Evolutionary conservation across 2,113 vertebrate genomes (phyloP), one percentile per base, ranked within the genome.

Genomic region (Labeo catla): DNA sequence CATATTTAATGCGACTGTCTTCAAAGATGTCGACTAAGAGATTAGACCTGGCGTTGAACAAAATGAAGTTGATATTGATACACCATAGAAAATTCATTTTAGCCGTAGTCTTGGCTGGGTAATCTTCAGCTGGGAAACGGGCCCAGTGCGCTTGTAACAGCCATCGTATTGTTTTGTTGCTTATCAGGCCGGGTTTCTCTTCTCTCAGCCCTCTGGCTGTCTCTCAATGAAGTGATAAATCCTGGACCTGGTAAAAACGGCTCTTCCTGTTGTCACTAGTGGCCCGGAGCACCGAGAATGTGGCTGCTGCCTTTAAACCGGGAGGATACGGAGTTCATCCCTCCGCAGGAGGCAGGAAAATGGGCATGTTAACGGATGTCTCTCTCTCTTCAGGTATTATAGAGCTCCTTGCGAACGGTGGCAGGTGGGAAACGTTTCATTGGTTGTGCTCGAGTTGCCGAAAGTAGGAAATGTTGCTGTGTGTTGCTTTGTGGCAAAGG

Each of bases 211-310:
- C 72, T 84, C 54, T 63, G 54, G 47, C 73, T 84, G 57, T 63
- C 54, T 76, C 83, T 63, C 79, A 47, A 49, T 65, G 43, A 81
- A 81, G 79, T 76, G 39, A 84, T 84, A 84, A 84, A 84, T 76
- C 57, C 54, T 76, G 80, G 83, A 34, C 39, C 54, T 61, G 72
- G 70, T 63, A 84, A 84, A 61, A 84, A 65, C 57, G 11, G 72
- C 43, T 76, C 72, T 36, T 76, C 83, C 57, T 36, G 28, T 52
- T 66, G 43, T 84, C 83, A 65, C 23, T 63, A 34, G 79, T 81
- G n/a, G 78, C 78, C 78, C 23, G 57, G 23, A 65, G 59, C n/a
- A 7, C 12, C 0, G 39, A 47, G 43, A 65, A 81, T 65, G 43
- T 49, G 43, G 7, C 68, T 21, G 68, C 36, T 72, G 39, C 54